phyloP scores from a whole-genome alignment of 64 coral and sea anemone genomes.

The Stichodactyla helianthus region DNA sequence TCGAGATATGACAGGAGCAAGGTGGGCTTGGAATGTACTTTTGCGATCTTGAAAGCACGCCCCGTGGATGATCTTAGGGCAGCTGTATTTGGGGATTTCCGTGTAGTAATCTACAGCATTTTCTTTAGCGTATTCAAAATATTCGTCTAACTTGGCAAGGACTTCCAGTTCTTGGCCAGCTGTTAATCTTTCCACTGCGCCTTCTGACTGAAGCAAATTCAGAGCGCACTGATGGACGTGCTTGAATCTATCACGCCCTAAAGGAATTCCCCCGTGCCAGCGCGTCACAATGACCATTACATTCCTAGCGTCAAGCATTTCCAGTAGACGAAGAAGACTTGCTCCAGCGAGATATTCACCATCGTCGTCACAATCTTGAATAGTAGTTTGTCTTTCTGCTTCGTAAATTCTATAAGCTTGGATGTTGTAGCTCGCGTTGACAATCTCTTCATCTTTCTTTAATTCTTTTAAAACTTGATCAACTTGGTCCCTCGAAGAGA shows the following conservation, averaged over 20 bases:
- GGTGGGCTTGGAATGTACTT: constrained; percentile 1
- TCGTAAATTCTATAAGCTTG: constrained; percentile 3
- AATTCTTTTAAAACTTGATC: not conserved
- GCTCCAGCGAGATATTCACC: not conserved
- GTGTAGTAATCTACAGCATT: not conserved
- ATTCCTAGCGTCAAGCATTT: not conserved
- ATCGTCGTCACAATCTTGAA: not conserved
- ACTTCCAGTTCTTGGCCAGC: not conserved
- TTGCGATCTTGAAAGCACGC: not conserved
- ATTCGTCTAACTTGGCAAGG: not conserved
- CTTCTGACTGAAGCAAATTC: constrained; percentile 55
- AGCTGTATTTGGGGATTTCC: not conserved
- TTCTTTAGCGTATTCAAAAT: not conserved
- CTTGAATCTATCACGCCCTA: not conserved
- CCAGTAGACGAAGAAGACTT: not conserved
- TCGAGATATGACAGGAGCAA: not conserved
- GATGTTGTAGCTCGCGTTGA: not conserved
- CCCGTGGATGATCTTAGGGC: not conserved
- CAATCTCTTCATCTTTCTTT: not conserved
- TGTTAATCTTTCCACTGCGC: constrained; percentile 20
- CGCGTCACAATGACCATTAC: not conserved
- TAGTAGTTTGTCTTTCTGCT: not conserved
- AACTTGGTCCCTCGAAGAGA: not conserved
- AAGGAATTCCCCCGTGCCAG: not conserved
- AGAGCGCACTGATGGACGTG: not conserved